Percentiles rank a stretch among this genome's conserved stretches.
Conservation (phyloP, 1,140 invertebrate species). For the Ceratina calcarata region DNA sequence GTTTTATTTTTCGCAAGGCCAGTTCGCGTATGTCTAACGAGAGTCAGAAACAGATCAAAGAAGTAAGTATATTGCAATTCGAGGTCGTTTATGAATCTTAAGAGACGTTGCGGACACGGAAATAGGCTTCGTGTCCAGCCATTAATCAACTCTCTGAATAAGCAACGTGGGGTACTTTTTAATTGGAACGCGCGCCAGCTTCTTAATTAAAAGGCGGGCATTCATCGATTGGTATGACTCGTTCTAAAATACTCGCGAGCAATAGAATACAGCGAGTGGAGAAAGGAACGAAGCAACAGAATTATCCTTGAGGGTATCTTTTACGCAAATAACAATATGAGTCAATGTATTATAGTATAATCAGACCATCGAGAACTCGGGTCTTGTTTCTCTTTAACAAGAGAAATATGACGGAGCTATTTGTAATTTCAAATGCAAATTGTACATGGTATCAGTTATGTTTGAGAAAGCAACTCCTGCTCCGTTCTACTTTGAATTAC, state of each 20-base stretch:
- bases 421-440: too few relatives aligned
- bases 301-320: too few relatives aligned
- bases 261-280: background rate
- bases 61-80: background rate
- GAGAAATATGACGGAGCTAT: too few relatives aligned
- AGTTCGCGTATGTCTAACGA: too few relatives aligned
- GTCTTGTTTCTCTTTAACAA: too few relatives aligned
- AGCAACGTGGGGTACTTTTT: conserved; percentile 9
- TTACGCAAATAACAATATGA: too few relatives aligned
- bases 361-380: too few relatives aligned
- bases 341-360: too few relatives aligned
- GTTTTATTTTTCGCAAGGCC: too few relatives aligned
- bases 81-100: background rate
- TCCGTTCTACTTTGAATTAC: background rate
- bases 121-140: background rate
- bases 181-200: conserved; percentile 28
- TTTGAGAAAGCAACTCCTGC: background rate
- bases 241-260: conserved; percentile 12
- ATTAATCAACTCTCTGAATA: conserved; percentile 37
- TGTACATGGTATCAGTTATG: too few relatives aligned
- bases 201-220: conserved; percentile 54
- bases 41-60: too few relatives aligned
- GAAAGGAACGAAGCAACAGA: background rate
- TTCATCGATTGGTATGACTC: conserved; percentile 9
- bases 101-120: background rate